Evolutionary conservation across 1,140 invertebrate species (phyloP).

Genomic region (Drosophila pectinifera): DNA sequence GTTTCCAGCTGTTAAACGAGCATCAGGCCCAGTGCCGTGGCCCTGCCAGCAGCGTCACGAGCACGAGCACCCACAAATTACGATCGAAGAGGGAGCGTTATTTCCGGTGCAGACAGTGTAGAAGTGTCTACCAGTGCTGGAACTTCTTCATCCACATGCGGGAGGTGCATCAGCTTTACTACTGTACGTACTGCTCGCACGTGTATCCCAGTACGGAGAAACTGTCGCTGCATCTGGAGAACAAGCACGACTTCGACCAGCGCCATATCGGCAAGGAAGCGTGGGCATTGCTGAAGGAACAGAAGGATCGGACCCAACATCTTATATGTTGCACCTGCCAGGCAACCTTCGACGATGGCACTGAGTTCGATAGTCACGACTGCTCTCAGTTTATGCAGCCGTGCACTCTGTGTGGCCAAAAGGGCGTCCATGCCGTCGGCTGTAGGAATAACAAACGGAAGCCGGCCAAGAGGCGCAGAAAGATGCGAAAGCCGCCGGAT

Average conservation of each 20-base stretch:
- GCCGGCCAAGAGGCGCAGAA: constrained; percentile 4
- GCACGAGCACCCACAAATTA: neutral
- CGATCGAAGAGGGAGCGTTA: constrained; percentile 74
- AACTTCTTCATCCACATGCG: constrained; percentile 93
- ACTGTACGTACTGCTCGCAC: constrained; percentile 91
- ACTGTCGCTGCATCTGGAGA: constrained; percentile 89
- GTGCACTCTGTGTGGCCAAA: constrained; percentile 66
- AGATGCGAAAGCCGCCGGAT: constrained; percentile 13
- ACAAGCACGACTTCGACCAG: constrained; percentile 90
- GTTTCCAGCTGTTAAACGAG: constrained; percentile 48
- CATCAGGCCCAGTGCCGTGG: constrained; percentile 38
- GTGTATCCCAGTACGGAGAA: constrained; percentile 92
- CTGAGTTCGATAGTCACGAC: constrained; percentile 90
- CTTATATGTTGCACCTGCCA: constrained; percentile 92
- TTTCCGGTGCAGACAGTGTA: constrained; percentile 92
- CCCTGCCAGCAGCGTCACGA: neutral
- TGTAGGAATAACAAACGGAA: constrained; percentile 64
- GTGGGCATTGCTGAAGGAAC: constrained; percentile 86
- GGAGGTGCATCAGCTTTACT: constrained; percentile 90
- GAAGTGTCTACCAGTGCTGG: constrained; percentile 93
- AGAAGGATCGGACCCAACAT: constrained; percentile 86
- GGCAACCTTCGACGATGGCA: constrained; percentile 89
- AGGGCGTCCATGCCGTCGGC: constrained; percentile 61
- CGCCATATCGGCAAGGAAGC: constrained; percentile 86
- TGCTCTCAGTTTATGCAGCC: constrained; percentile 86